Conservation (phyloP, 2,113 vertebrate genomes). For the Labrus mixtus region DNA sequence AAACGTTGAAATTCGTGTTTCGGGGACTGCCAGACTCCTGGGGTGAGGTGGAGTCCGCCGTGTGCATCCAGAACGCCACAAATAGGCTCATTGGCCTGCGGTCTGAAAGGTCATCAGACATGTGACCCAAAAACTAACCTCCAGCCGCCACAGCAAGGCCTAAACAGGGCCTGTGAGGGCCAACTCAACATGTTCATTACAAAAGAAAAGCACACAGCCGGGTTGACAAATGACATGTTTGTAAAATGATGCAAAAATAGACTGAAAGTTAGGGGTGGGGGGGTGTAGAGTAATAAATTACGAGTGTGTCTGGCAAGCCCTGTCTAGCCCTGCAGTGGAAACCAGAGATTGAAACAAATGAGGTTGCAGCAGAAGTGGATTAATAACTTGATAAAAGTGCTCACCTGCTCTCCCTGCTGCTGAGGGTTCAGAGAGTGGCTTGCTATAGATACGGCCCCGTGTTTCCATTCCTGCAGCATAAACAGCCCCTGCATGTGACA, state of each 20-base stretch:
- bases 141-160: conserved; percentile 35
- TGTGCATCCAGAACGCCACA: conserved; percentile 30
- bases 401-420: conserved; percentile 64
- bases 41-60: conserved; percentile 30
- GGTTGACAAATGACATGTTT: conserved; percentile 62
- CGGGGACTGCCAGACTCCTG: conserved; percentile 12
- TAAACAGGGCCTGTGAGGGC: conserved; percentile 24
- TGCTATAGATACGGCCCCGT: not conserved
- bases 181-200: conserved; percentile 53
- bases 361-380: conserved; percentile 15
- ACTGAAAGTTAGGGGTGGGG: conserved; percentile 4
- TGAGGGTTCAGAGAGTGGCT: conserved; percentile 6
- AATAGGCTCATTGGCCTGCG: conserved; percentile 55
- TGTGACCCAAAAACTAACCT: conserved; percentile 55
- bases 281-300: conserved; percentile 56
- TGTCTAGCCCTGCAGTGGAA: conserved; percentile 52
- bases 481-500: conserved; percentile 68
- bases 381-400: conserved; percentile 38
- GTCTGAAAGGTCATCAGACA: conserved; percentile 60
- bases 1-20: not conserved
- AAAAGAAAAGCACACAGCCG: conserved; percentile 39
- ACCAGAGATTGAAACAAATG: conserved; percentile 49
- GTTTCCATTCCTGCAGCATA: conserved; percentile 51
- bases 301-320: conserved; percentile 29
- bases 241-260: conserved; percentile 63